Conservation (phyloP, 1,140 invertebrate genomes). For the Cotesia typhae region DNA sequence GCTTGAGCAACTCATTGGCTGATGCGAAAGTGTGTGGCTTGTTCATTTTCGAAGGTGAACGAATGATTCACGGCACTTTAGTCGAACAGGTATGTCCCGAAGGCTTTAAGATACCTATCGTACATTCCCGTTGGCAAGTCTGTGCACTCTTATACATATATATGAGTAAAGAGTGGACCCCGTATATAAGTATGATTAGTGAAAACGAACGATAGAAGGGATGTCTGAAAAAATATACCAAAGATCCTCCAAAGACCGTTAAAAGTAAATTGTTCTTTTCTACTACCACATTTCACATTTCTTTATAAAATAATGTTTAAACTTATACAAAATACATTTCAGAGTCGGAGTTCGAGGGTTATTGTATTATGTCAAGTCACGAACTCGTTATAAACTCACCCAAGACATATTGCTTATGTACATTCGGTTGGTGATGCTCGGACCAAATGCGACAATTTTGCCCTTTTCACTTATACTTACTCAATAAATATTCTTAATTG, state of each 20-base stretch:
- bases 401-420: constrained; percentile 63
- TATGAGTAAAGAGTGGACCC: background rate
- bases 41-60: constrained; percentile 18
- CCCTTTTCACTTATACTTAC: too few relatives aligned
- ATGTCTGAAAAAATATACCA: background rate
- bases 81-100: constrained; percentile 16
- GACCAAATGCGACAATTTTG: too few relatives aligned
- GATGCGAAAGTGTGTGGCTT: constrained; percentile 2
- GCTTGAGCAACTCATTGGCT: constrained; percentile 20
- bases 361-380: constrained; percentile 66
- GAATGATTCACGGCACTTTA: constrained; percentile 31
- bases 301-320: constrained; percentile 2
- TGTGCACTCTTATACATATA: constrained; percentile 1
- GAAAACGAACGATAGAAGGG: constrained; percentile 1
- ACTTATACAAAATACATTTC: constrained; percentile 16
- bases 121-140: background rate
- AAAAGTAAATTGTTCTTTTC: constrained; percentile 11
- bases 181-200: background rate
- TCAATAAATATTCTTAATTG: too few relatives aligned
- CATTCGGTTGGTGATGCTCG: constrained; percentile 46
- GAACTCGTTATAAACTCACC: constrained; percentile 62
- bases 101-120: constrained; percentile 29
- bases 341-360: constrained; percentile 42
- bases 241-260: background rate
- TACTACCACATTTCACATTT: background rate